A percentile compares a stretch with the other conserved stretches of the same genome.
Evolutionary conservation across 2,113 vertebrate genomes (phyloP).

Genomic region (Myanophis thanlyinensis): DNA sequence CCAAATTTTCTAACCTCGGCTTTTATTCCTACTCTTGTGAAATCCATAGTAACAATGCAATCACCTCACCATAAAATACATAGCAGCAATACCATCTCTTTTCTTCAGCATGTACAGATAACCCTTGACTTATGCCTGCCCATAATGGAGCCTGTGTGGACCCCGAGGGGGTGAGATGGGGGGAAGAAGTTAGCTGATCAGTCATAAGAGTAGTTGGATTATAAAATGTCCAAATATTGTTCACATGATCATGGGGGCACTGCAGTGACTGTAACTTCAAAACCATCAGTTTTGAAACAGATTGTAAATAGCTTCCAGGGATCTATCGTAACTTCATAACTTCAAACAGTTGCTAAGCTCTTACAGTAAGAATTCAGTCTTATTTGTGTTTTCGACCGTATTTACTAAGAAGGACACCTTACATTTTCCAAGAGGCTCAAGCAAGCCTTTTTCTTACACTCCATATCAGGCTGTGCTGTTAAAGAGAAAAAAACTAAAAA

Average conservation of each 20-base stretch:
- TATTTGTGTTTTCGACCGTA: background rate
- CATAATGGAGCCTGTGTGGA: background rate
- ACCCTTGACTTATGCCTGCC: background rate
- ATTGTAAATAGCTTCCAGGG: background rate
- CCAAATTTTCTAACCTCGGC: slow-evolving; percentile 36
- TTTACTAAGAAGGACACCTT: background rate
- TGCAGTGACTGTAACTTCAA: background rate
- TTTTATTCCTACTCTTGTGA: slow-evolving; percentile 27
- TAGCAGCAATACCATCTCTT: slow-evolving; percentile 20
- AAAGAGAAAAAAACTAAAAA: background rate
- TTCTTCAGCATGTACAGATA: slow-evolving; percentile 22
- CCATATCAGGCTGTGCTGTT: background rate
- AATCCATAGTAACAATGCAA: slow-evolving; percentile 31
- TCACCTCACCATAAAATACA: slow-evolving; percentile 23
- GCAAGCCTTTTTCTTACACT: background rate
- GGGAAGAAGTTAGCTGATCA: background rate
- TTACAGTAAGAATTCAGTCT: slow-evolving; percentile 8
- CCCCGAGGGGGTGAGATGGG: background rate
- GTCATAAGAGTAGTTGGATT: background rate
- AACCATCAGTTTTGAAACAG: background rate
- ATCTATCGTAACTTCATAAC: background rate
- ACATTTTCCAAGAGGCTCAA: background rate
- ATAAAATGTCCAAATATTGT: background rate
- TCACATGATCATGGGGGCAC: background rate
- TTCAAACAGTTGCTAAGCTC: background rate